Conservation (phyloP, 2,797 vertebrate species). For the Coregonus ussuriensis region DNA sequence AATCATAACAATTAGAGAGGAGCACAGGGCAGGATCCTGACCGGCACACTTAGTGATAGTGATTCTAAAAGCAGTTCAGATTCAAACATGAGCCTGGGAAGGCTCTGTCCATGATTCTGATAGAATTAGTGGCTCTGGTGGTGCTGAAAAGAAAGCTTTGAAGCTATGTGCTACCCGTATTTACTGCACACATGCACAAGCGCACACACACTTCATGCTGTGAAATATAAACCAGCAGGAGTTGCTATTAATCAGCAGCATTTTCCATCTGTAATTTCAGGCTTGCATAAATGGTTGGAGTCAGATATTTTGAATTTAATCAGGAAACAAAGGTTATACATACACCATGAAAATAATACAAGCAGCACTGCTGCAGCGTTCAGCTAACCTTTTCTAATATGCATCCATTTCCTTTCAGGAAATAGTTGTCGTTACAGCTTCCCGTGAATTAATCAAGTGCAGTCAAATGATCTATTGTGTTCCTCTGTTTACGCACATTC, state of each 20-base stretch:
- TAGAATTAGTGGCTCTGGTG: background rate
- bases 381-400: background rate
- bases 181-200: background rate
- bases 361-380: background rate
- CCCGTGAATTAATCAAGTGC: background rate
- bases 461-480: background rate
- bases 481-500: background rate
- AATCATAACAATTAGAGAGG: too few species aligned
- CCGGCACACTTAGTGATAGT: too few species aligned
- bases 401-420: background rate
- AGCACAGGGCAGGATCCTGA: too few species aligned
- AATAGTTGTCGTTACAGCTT: background rate
- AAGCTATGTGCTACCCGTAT: background rate
- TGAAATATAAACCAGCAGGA: background rate
- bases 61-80: background rate
- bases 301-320: background rate
- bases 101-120: background rate
- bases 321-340: conserved; percentile 2
- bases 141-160: background rate
- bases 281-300: background rate
- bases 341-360: background rate
- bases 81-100: background rate
- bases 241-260: conserved; percentile 2
- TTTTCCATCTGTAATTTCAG: background rate
- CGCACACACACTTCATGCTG: background rate